Evolutionary conservation across 2,888 invertebrate genomes (phyloP), one percentile per base, ranked within the genome.

Genomic region (Frankliniella fusca): DNA sequence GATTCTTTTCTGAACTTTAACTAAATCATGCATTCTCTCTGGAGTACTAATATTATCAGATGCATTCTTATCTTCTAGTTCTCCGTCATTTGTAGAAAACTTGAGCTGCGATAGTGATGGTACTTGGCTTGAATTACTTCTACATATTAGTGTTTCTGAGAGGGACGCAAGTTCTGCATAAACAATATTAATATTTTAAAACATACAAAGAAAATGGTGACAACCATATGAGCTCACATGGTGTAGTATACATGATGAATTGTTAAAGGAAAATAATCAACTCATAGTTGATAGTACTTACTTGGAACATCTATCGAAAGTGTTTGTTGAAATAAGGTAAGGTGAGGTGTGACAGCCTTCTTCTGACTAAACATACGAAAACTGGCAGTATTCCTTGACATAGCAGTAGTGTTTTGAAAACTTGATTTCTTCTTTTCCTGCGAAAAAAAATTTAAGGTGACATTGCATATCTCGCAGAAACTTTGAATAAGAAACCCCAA

Each of bases 351-450:
- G 3, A 27, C 27, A 23, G 27, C 27, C 27, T 76, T 76, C 5
- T 38, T 27, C 70, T 76, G 27, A 38, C 8, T 76, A 12, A 76
- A 76, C 5, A 76, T 23, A 27, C 10, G 23, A 23, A 12, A 76
- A 27, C 70, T 76, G 0, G 27, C 10, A 27, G 27, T 9, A 23
- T 23, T 27, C 10, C 38, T 38, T 38, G 38, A 38, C 5, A 38
- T 38, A 3, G 38, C 38, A 23, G 70, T 23, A 27, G 70, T 23
- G 70, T 76, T 27, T 27, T 12, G 23, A 9, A 23, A 27, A 76
- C 70, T 76, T 23, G 70, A 23, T 76, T 76, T 27, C 23, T 38
- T 76, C 27, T 76, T 76, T 23, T 76, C 70, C 70, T 76, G 27
- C 27, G 27, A 23, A 27, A 76, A 8, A 8, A 27, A 23, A 23